Percentiles rank a stretch among this genome's conserved stretches.
Conservation (phyloP, 1,140 invertebrate species). For the Saccostrea cuccullata region DNA sequence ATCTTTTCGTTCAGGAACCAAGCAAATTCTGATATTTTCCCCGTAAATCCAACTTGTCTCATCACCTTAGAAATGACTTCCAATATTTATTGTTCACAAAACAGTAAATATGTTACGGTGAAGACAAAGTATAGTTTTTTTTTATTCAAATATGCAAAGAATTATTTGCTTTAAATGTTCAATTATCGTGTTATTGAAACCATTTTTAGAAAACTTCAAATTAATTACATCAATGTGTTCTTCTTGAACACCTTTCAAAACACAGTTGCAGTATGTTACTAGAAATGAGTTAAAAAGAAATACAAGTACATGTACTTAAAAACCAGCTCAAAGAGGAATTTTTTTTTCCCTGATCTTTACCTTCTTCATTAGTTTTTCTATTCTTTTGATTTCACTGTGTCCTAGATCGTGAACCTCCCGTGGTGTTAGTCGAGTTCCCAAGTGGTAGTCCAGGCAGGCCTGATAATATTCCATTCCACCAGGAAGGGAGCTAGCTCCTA, state of each 20-base stretch:
- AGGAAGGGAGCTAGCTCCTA: conserved; percentile 72
- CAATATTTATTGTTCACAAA: neutral
- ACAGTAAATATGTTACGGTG: neutral
- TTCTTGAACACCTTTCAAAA: too few relatives aligned
- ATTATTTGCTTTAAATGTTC: too few relatives aligned
- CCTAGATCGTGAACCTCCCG: conserved; percentile 76
- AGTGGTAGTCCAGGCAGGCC: conserved; percentile 76
- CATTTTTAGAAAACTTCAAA: too few relatives aligned
- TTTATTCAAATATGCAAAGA: too few relatives aligned
- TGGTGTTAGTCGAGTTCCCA: conserved; percentile 69
- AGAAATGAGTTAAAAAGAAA: too few relatives aligned
- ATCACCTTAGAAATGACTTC: neutral
- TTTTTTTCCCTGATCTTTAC: conserved; percentile 43
- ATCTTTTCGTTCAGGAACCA: too few relatives aligned
- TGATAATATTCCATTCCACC: conserved; percentile 76
- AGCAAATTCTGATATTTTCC: neutral
- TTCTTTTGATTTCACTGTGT: conserved; percentile 74
- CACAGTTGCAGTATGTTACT: too few relatives aligned
- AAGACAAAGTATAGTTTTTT: too few relatives aligned
- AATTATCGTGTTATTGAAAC: too few relatives aligned
- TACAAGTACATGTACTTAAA: too few relatives aligned
- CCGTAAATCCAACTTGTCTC: neutral
- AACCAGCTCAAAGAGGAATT: too few relatives aligned
- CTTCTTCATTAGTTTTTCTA: conserved; percentile 76
- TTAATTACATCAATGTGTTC: too few relatives aligned